Base-by-base conservation (phyloP, 2,797 vertebrate genomes). In the Chanos chanos region DNA sequence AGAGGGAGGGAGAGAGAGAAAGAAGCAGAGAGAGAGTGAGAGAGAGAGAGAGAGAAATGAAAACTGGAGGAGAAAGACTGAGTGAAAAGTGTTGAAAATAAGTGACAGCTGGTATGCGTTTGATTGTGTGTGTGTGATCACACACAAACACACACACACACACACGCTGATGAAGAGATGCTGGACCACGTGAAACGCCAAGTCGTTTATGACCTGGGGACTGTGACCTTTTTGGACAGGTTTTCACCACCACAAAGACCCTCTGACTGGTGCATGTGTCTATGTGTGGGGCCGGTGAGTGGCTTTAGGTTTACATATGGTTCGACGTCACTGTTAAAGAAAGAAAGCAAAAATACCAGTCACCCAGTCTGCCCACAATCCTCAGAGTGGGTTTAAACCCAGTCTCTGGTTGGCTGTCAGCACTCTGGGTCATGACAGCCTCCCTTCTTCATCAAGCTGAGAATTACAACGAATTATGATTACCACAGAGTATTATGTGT, bases 331-430 rank as follows among this genome's bases (percentile, higher is more conserved):
- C 68, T 81, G 81, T 82, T 61, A 74, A 61, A 74, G 10, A 21
- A 8, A 44, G 22, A 57, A 43, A n/a, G n/a, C 37, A 57, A 57
- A 61, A 74, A 37, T 39, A 54, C 36, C 25, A 82, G 82, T 78
- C 81, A 81, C 78, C 79, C 71, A 78, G 79, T 83, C 83, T 85
- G 76, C 68, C 81, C 82, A 72, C 83, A 84, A 75, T 83, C 82
- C 49, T 80, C 81, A 78, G 79, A 77, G 69, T 67, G 74, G 27
- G 12, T 79, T 77, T 78, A 83, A 82, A 81, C 81, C 80, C 77
- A 83, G 75, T 75, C 83, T 81, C 80, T 85, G 82, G 78, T 72
- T 78, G 81, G 80, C 77, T 78, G 76, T 70, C 13, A 28, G 9
- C 77, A 21, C 47, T 12, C 79, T 80, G 52, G 75, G 75, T 37